Evolutionary conservation across 2,797 vertebrate species (phyloP).

Genomic region (Falco naumanni): DNA sequence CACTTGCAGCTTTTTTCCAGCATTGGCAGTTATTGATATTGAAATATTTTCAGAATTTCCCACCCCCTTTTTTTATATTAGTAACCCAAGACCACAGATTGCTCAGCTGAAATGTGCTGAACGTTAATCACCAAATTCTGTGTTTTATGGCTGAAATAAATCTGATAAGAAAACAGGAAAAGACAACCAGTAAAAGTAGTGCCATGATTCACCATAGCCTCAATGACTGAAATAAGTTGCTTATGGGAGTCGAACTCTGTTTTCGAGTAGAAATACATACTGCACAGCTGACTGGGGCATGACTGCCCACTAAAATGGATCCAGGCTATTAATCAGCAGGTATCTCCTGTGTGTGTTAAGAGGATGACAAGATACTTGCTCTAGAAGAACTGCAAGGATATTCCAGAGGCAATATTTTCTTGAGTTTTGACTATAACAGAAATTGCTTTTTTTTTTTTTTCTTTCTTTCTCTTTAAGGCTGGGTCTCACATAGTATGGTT

Average conservation of each 20-base stretch:
- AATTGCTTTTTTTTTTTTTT: not conserved
- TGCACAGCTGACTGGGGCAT: not conserved
- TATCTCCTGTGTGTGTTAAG: not conserved
- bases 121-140: not conserved
- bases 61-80: not conserved
- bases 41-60: not conserved
- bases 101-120: not conserved
- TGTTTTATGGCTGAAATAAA: not conserved
- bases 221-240: not conserved
- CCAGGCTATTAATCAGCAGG: not conserved
- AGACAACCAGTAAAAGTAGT: not conserved
- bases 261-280: not conserved
- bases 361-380: not conserved
- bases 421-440: not conserved
- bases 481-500: not conserved
- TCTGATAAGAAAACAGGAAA: not conserved
- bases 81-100: not conserved
- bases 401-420: not conserved
- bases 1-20: not conserved
- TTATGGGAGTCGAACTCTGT: not conserved
- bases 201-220: not conserved
- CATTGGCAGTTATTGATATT: not conserved
- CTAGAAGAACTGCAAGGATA: not conserved
- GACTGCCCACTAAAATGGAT: not conserved
- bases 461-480: not conserved